Evolutionary conservation across 2,797 vertebrate genomes (phyloP).

Genomic region (Cichlasoma orientale): DNA sequence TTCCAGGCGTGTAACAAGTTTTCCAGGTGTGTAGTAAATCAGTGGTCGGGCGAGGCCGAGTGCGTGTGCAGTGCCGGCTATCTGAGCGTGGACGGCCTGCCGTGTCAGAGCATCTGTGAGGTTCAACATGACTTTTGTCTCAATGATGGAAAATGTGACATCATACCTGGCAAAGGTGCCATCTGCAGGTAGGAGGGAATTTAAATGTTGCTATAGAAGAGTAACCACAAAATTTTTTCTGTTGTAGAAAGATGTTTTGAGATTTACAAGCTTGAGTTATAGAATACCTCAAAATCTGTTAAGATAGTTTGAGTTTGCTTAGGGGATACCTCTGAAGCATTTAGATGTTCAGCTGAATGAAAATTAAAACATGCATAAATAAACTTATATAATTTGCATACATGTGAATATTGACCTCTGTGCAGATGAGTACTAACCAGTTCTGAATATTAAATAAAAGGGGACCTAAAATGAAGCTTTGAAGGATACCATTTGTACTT

Average conservation of each 20-base stretch:
- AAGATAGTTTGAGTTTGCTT: too few relatives aligned
- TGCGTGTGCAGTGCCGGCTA: conserved; percentile 92
- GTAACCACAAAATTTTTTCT: too few relatives aligned
- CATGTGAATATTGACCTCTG: not conserved
- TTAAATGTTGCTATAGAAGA: not conserved
- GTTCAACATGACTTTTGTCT: conserved; percentile 89
- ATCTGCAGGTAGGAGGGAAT: conserved; percentile 89
- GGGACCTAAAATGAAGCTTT: not conserved
- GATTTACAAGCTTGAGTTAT: too few relatives aligned
- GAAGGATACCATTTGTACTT: not conserved
- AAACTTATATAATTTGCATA: not conserved
- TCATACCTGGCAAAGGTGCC: conserved; percentile 90
- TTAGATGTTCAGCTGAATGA: not conserved
- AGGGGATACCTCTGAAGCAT: not conserved
- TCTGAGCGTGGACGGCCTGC: conserved; percentile 88
- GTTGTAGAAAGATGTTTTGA: too few relatives aligned
- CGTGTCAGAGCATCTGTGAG: conserved; percentile 92
- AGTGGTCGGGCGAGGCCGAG: conserved; percentile 90
- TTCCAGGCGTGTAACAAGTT: conserved; percentile 97
- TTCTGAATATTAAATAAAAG: not conserved
- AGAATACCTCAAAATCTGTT: too few relatives aligned
- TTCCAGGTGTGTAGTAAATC: conserved; percentile 89
- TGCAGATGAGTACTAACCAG: not conserved
- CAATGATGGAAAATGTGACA: conserved; percentile 95
- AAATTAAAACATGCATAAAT: not conserved